Conservation (phyloP, 2,797 vertebrate genomes). For the Galago senegalensis region DNA sequence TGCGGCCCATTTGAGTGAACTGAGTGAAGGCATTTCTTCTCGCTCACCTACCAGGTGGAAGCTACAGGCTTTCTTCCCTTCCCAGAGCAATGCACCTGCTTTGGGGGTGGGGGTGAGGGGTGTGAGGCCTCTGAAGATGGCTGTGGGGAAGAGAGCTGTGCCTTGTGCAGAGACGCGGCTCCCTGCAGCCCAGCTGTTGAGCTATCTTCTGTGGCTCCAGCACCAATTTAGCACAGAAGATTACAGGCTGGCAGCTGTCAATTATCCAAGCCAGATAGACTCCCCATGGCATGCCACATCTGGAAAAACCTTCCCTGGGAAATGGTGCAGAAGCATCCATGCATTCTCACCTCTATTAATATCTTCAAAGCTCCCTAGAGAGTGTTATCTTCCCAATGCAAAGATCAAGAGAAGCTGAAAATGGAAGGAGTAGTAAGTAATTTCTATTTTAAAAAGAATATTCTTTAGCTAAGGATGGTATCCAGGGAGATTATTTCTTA, state of each 20-base stretch:
- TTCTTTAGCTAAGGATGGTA: background rate
- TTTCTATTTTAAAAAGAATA: slow-evolving; percentile 15
- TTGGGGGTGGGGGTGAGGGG: background rate
- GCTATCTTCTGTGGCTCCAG: background rate
- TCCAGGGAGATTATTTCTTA: background rate
- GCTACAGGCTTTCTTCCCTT: background rate
- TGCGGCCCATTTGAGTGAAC: background rate
- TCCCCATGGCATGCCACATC: slow-evolving; percentile 64
- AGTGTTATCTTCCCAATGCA: slow-evolving; percentile 50
- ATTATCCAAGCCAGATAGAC: slow-evolving; percentile 41
- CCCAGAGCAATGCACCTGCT: background rate
- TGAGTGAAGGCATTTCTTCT: background rate
- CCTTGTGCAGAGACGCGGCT: background rate
- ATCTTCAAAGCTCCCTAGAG: slow-evolving; percentile 56
- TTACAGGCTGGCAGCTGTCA: slow-evolving; percentile 66
- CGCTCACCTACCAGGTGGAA: background rate
- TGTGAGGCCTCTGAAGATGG: background rate
- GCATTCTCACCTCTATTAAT: slow-evolving; percentile 18
- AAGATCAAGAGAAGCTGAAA: slow-evolving; percentile 62
- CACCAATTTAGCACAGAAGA: slow-evolving; percentile 50
- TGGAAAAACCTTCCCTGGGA: slow-evolving; percentile 52
- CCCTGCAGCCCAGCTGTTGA: slow-evolving; percentile 63
- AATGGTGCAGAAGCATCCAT: background rate
- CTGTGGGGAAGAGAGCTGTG: background rate
- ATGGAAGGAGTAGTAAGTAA: background rate